These are phyloP conservation scores for Podarcis lilfordi DNA, from an alignment of 2,797 vertebrate genomes.

Conservation along the genomic window DNA sequence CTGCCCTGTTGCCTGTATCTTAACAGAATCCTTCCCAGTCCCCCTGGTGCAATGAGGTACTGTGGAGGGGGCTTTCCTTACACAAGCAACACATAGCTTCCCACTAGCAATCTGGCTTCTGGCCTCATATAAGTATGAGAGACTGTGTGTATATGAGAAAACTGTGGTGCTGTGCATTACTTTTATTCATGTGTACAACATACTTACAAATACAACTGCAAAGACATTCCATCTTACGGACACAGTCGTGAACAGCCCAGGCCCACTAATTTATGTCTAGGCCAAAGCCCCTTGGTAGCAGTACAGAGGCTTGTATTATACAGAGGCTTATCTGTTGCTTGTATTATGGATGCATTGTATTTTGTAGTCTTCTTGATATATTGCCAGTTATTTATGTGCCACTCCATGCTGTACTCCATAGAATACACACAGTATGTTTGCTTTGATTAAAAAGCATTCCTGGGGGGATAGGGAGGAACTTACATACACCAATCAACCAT, in stretches of 20 bases:
- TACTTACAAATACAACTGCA: constrained; percentile 8
- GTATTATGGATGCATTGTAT: constrained; percentile 51
- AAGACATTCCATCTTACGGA: not conserved
- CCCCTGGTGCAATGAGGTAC: not conserved
- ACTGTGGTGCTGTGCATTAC: not conserved
- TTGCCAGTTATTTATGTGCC: constrained; percentile 38
- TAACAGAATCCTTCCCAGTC: not conserved
- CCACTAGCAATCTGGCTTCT: not conserved
- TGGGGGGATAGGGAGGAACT: constrained; percentile 54
- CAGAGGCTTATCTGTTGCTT: constrained; percentile 47
- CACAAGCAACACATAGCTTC: not conserved
- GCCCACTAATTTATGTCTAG: constrained; percentile 37
- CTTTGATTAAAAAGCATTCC: constrained; percentile 61
- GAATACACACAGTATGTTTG: constrained; percentile 44
- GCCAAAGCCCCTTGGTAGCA: constrained; percentile 28
- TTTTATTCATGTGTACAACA: constrained; percentile 23
- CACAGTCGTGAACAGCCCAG: constrained; percentile 15
- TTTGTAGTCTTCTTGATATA: constrained; percentile 54
- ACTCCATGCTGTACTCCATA: constrained; percentile 38
- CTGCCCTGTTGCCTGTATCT: not conserved
- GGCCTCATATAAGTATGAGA: not conserved
- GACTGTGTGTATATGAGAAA: not conserved
- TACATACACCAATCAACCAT: constrained; percentile 56
- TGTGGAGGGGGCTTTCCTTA: not conserved
- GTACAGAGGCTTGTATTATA: constrained; percentile 26